phyloP scores from a whole-genome alignment of 2,888 invertebrate genomes.

The Bombylius major region DNA sequence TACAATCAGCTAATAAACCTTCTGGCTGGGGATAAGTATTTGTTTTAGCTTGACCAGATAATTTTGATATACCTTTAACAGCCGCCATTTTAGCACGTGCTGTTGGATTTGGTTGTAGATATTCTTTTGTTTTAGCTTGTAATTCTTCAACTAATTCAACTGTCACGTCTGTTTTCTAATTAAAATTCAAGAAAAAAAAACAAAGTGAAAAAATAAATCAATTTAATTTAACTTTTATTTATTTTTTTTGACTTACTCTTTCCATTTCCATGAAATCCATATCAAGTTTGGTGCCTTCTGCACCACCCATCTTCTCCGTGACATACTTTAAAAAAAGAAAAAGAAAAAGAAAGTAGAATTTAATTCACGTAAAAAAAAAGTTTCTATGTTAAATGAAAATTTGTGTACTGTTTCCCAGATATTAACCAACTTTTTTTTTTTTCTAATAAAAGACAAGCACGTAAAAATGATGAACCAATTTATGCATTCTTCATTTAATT shows the following conservation, averaged over 20 bases:
- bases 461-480: no score
- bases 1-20: constrained; percentile 91
- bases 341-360: neutral
- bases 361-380: neutral
- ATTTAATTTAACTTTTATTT: neutral
- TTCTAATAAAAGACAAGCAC: no score
- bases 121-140: constrained; percentile 95
- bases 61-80: constrained; percentile 89
- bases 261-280: constrained; percentile 99
- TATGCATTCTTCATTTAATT: no score
- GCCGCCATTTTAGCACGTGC: constrained; percentile 91
- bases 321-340: constrained; percentile 69
- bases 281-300: constrained; percentile 98
- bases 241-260: constrained; percentile 54
- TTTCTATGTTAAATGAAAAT: no score
- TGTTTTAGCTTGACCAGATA: constrained; percentile 92
- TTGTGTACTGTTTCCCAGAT: no score
- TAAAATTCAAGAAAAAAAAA: constrained; percentile 1
- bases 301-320: constrained; percentile 99
- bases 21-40: constrained; percentile 98
- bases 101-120: constrained; percentile 96
- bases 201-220: constrained; percentile 7
- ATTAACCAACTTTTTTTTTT: no score
- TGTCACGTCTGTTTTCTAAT: constrained; percentile 94
- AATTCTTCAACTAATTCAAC: constrained; percentile 94